Conservation (phyloP, 2,888 invertebrate genomes). For the Cotesia congregata region DNA sequence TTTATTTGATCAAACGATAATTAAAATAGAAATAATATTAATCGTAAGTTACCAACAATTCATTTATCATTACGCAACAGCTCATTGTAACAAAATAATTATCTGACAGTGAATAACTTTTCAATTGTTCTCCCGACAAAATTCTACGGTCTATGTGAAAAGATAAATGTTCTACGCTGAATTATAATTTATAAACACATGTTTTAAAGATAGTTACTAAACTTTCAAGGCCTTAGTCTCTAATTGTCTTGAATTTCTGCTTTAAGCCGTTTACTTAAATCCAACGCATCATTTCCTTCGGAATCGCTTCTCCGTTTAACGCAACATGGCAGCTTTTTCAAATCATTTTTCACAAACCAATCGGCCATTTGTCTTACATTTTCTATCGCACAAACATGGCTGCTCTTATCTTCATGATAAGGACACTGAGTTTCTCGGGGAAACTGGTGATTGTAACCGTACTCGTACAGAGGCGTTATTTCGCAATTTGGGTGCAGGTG, state of each 20-base stretch:
- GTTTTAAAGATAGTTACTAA: neutral
- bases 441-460: neutral
- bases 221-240: neutral
- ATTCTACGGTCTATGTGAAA: neutral
- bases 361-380: neutral
- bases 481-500: neutral
- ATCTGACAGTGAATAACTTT: neutral
- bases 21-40: neutral
- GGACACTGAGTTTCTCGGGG: neutral
- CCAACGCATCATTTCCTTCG: neutral
- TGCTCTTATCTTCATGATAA: neutral
- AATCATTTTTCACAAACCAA: neutral
- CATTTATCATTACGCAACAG: neutral
- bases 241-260: neutral
- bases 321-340: neutral
- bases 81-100: conserved; percentile 1
- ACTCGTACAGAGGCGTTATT: neutral
- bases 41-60: neutral
- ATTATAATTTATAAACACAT: neutral
- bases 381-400: neutral
- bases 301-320: neutral
- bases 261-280: neutral
- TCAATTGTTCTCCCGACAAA: neutral
- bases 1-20: neutral
- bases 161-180: neutral